These are phyloP conservation scores for Drosophila pallidifrons DNA, from an alignment of 1,140 invertebrate species.

Conservation along the genomic window DNA sequence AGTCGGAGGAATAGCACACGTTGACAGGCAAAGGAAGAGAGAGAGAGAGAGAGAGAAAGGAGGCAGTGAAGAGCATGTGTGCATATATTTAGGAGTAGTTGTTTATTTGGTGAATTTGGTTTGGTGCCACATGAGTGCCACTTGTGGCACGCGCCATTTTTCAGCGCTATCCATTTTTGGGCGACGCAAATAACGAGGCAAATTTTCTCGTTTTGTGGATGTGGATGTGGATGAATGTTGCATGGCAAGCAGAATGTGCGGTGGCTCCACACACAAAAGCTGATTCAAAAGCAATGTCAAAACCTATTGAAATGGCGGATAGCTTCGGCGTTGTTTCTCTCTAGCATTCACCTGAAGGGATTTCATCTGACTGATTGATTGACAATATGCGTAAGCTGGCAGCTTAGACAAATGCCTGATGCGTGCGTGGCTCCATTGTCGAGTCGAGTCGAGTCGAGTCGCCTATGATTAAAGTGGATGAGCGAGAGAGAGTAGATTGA, in stretches of 20 bases:
- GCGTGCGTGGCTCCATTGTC: constrained; percentile 46
- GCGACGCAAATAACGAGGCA: constrained; percentile 63
- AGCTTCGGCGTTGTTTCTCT: constrained; percentile 23
- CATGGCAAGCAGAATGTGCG: constrained; percentile 1
- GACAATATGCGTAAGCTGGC: constrained; percentile 68
- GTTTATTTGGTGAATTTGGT: constrained; percentile 32
- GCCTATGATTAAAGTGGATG: constrained; percentile 48
- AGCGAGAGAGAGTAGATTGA: not conserved
- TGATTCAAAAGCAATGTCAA: constrained; percentile 28
- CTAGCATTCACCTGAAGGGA: constrained; percentile 28
- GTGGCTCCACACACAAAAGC: not conserved
- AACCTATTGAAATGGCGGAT: constrained; percentile 20
- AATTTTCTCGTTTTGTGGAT: constrained; percentile 40
- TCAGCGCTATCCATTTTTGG: constrained; percentile 38
- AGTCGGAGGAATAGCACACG: not conserved
- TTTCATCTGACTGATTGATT: constrained; percentile 62
- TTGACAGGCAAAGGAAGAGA: not conserved
- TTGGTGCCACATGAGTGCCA: constrained; percentile 59
- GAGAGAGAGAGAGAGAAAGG: not conserved
- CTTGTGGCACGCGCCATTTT: constrained; percentile 71
- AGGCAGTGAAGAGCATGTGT: constrained; percentile 4
- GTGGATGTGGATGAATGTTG: constrained; percentile 1
- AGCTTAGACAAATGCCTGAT: constrained; percentile 59
- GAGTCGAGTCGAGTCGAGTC: constrained; percentile 14
- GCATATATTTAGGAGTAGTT: constrained; percentile 39